Evolutionary conservation across 53 echinoderm and acorn worm genomes (phyloP).

Genomic region (Holothuria scabra): DNA sequence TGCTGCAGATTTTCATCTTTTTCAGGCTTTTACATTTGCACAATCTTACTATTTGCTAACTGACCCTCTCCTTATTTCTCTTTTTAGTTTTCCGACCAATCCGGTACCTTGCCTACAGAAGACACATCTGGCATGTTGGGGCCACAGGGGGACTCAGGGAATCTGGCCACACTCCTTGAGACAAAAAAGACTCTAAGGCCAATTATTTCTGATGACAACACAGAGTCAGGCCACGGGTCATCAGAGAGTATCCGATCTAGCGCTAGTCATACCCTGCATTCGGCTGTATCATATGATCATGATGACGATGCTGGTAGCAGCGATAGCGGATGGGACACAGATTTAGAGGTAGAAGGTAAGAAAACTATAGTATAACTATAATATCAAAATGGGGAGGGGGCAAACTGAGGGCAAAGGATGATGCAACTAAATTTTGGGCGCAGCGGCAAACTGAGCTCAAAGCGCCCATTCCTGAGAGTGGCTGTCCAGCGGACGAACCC

Average conservation of each 20-base stretch:
- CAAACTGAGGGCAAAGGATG: no score
- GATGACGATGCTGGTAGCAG: constrained; percentile 62
- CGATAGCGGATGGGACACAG: constrained; percentile 97
- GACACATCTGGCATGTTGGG: constrained; percentile 22
- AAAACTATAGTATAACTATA: background rate
- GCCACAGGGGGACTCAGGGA: constrained; percentile 34
- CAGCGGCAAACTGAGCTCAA: no score
- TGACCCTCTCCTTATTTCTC: no score
- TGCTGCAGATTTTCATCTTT: no score
- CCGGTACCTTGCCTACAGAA: background rate
- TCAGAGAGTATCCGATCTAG: constrained; percentile 43
- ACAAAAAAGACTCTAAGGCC: constrained; percentile 25
- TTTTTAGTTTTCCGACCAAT: constrained; percentile 15
- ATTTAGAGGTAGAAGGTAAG: constrained; percentile 89
- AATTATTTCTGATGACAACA: constrained; percentile 31
- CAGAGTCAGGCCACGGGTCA: constrained; percentile 29
- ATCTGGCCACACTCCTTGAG: constrained; percentile 6
- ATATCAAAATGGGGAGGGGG: no score
- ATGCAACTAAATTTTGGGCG: no score
- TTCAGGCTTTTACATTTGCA: no score
- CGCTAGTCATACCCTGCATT: background rate
- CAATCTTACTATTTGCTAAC: no score
- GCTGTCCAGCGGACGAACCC: no score
- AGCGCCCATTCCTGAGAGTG: no score
- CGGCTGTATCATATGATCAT: background rate